phyloP scores from a whole-genome alignment of 2,113 vertebrate species.

The Vulpes lagopus region DNA sequence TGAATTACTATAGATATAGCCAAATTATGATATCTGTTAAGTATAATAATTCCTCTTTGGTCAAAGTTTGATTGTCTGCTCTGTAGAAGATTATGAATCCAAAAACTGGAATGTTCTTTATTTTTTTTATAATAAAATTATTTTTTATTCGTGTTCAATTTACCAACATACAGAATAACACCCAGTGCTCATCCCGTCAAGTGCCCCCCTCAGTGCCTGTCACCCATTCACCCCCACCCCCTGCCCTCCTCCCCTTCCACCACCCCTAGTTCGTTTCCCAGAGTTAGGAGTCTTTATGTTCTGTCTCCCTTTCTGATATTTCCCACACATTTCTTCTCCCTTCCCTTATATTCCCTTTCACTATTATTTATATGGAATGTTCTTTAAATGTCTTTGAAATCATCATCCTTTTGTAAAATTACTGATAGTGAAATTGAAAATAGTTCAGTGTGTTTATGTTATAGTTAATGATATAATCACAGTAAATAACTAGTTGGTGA shows the following conservation, averaged over 20 bases:
- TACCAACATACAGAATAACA: too few species aligned
- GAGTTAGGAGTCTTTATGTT: too few species aligned
- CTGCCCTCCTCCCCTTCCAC: too few species aligned
- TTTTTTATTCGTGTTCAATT: too few species aligned
- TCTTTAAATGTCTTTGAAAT: slow-evolving; percentile 34
- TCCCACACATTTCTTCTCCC: too few species aligned
- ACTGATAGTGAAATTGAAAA: slow-evolving; percentile 26
- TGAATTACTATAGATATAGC: background rate
- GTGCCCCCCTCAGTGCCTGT: too few species aligned
- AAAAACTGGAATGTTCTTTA: background rate
- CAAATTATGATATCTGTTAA: background rate
- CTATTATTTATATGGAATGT: background rate
- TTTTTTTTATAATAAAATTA: too few species aligned
- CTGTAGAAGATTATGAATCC: background rate
- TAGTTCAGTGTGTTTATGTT: background rate
- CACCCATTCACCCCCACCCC: too few species aligned
- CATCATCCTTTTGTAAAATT: slow-evolving; percentile 11
- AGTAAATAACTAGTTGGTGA: background rate
- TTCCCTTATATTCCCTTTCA: too few species aligned
- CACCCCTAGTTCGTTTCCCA: too few species aligned
- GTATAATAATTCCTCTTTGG: background rate
- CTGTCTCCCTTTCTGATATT: too few species aligned
- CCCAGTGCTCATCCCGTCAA: too few species aligned
- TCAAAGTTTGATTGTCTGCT: background rate
- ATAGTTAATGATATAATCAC: background rate